A percentile compares a stretch with the other conserved stretches of the same genome.
These are phyloP conservation scores for Taeniopygia guttata DNA, from an alignment of 2,797 vertebrate species.

Conservation along the genomic window DNA sequence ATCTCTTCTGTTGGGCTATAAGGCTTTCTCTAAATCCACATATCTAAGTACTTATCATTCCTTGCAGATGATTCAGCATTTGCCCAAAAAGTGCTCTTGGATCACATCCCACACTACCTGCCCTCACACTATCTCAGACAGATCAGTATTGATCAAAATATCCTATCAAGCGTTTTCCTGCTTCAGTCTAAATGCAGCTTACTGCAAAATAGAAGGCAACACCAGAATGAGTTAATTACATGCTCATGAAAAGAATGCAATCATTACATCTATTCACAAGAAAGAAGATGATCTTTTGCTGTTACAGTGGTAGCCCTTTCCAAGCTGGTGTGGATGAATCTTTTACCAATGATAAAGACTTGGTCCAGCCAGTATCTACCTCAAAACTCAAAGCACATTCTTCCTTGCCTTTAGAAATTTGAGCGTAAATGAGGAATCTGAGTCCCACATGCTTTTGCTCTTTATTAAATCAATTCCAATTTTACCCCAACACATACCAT, in stretches of 20 bases:
- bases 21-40: not conserved
- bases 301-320: not conserved
- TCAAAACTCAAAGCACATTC: not conserved
- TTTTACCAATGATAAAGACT: not conserved
- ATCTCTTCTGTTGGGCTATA: not conserved
- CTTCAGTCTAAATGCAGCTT: not conserved
- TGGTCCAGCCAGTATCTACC: not conserved
- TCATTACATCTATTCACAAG: not conserved
- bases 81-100: not conserved
- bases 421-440: not conserved
- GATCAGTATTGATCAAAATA: not conserved
- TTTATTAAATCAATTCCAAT: not conserved
- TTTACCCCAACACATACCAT: not conserved
- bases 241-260: not conserved
- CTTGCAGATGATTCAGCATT: not conserved
- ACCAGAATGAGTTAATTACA: not conserved
- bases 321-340: not conserved
- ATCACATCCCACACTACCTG: not conserved
- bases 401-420: not conserved
- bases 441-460: not conserved
- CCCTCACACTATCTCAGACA: not conserved
- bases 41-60: not conserved
- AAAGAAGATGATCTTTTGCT: not conserved
- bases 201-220: not conserved
- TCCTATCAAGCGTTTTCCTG: not conserved